Base-by-base conservation (phyloP, 1,140 invertebrate species). In the Bombus soroeensis region DNA sequence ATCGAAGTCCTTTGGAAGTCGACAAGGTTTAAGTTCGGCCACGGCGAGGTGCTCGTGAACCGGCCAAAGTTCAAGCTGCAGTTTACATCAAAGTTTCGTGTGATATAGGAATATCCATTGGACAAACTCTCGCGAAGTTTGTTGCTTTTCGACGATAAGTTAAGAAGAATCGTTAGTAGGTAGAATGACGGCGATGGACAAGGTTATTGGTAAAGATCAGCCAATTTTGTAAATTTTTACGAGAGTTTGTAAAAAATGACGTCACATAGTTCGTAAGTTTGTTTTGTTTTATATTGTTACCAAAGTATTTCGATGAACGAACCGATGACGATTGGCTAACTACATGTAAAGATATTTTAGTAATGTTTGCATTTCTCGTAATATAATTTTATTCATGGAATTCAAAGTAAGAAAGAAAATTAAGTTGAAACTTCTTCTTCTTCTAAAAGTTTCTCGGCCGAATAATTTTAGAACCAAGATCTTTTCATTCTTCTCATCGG, bases 1-100 rank as follows among this genome's bases (percentile, higher is more conserved):
- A 72, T 72, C 70, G 13, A 72, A 72, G 70, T 72, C 39, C 70
- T 72, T 13, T 37, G 12, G 13, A 72, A 72, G 28, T 72, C 70
- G 37, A 6, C 37, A 13, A 41, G 25, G 28, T 41, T 37, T 70
- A 70, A 70, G 70, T 72, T n/a, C 4, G 37, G 28, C 4, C 25
- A 53, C 47, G 18, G 13, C 34, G 32, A 70, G 22, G 2, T 10
- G 68, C 22, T 70, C 34, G 66, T 22, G 34, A 71, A 41, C 37
- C 25, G 1, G 5, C 12, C 6, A 5, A 72, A 72, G 25, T 72
- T 72, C 28, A 8, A n/a, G 37, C 70, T 71, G 68, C 68, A 39
- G 68, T 71, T 71, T 37, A 18, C 66, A 9, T 3, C 37, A 28
- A 41, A 71, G 25, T 71, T 71, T 71, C 25, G 37, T 28, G 37